A percentile compares a stretch with the other conserved stretches of the same genome.
These are phyloP conservation scores for Tetramorium bicarinatum DNA, from an alignment of 2,888 invertebrate genomes.

Conservation along the genomic window DNA sequence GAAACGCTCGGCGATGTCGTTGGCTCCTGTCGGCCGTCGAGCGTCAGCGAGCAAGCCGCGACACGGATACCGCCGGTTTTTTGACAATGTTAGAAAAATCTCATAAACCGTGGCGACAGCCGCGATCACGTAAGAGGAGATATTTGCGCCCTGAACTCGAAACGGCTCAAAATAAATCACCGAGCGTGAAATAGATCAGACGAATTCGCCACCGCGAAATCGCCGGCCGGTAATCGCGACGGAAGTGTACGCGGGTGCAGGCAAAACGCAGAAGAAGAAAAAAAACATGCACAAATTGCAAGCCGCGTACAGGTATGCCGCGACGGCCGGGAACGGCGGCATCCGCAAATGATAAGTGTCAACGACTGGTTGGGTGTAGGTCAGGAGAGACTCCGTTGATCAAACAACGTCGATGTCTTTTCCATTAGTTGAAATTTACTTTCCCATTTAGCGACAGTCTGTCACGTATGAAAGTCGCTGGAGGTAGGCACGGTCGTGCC, in stretches of 20 bases:
- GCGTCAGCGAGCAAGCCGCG: conserved; percentile 70
- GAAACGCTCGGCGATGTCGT: conserved; percentile 48
- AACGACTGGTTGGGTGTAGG: conserved; percentile 84
- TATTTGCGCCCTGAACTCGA: conserved; percentile 7
- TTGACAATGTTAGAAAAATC: conserved; percentile 69
- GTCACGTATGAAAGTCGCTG: conserved; percentile 84
- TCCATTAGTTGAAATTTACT: conserved; percentile 85
- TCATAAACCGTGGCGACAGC: conserved; percentile 63
- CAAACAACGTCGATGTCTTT: conserved; percentile 84
- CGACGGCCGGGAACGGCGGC: conserved; percentile 55
- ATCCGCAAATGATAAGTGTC: conserved; percentile 82
- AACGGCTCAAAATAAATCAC: neutral
- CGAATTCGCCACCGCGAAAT: neutral
- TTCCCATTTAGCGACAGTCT: conserved; percentile 84
- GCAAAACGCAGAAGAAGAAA: conserved; percentile 22
- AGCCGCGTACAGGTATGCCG: conserved; percentile 63
- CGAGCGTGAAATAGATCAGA: conserved; percentile 3
- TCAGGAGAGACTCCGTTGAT: conserved; percentile 83
- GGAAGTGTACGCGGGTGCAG: neutral
- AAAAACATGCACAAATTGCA: conserved; percentile 46
- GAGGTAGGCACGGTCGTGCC: conserved; percentile 63
- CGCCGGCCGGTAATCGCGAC: neutral
- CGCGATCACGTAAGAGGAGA: conserved; percentile 52
- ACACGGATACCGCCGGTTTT: conserved; percentile 68
- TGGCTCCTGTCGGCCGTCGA: conserved; percentile 63